Conservation (phyloP, 2,888 invertebrate species). For the Phytoseiulus persimilis region DNA sequence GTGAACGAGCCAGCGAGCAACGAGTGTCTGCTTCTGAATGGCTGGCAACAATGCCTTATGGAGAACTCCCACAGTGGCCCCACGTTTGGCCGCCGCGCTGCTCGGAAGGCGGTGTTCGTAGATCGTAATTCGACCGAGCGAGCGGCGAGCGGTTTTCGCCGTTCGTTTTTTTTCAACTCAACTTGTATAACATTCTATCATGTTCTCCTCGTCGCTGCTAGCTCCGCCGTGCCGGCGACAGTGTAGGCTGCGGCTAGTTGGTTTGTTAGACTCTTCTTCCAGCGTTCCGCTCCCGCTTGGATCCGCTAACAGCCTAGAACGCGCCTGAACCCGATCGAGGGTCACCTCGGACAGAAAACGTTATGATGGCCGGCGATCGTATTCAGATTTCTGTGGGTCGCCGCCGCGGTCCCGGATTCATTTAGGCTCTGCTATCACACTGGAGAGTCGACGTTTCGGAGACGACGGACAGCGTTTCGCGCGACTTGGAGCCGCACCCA, state of each 20-base stretch:
- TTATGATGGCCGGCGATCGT: neutral
- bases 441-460: neutral
- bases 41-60: conserved; percentile 5
- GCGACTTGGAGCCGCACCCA: neutral
- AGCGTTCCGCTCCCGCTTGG: too few species aligned
- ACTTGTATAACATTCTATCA: neutral
- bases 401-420: neutral
- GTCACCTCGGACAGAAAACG: too few species aligned
- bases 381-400: neutral
- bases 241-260: too few species aligned
- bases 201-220: neutral
- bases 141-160: neutral
- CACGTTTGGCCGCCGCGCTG: neutral
- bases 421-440: neutral
- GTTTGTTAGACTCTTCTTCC: too few species aligned
- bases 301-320: too few species aligned
- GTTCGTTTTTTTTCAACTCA: neutral
- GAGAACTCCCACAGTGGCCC: conserved; percentile 5
- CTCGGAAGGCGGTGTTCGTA: neutral
- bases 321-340: too few species aligned
- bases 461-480: neutral
- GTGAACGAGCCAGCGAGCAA: neutral
- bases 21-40: conserved; percentile 5
- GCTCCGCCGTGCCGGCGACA: too few species aligned
- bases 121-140: neutral